phyloP scores from a whole-genome alignment of 2,797 vertebrate genomes.

The Apogon hyalosoma region DNA sequence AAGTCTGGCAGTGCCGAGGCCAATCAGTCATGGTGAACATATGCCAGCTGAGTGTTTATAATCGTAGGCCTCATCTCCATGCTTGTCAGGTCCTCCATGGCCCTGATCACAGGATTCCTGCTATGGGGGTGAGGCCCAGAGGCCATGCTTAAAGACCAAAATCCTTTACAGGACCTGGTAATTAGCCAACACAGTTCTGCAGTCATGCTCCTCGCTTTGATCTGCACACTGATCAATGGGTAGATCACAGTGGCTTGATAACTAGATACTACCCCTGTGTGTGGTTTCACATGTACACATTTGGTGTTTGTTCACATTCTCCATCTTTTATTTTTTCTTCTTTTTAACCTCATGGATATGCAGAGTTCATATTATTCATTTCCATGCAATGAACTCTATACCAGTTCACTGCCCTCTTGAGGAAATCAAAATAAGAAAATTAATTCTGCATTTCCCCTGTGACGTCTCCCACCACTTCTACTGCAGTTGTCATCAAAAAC shows the following conservation, averaged over 20 bases:
- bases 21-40: conserved; percentile 60
- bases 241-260: conserved; percentile 69
- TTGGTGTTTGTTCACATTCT: neutral
- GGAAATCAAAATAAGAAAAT: conserved; percentile 39
- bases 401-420: conserved; percentile 16
- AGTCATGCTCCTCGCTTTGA: conserved; percentile 70
- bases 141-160: conserved; percentile 71
- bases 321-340: conserved; percentile 12
- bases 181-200: conserved; percentile 69
- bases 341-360: conserved; percentile 18
- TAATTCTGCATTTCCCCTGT: conserved; percentile 50
- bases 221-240: conserved; percentile 73
- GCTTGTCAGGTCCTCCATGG: conserved; percentile 58
- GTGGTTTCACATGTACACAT: conserved; percentile 24
- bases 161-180: conserved; percentile 73
- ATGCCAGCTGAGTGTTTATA: conserved; percentile 64
- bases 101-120: conserved; percentile 67
- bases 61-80: conserved; percentile 59
- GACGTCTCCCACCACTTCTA: conserved; percentile 22
- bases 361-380: conserved; percentile 10
- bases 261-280: conserved; percentile 33
- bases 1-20: conserved; percentile 52
- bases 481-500: conserved; percentile 45
- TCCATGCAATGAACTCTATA: neutral
- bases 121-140: conserved; percentile 59